Percentiles rank a stretch among this genome's conserved stretches.
Evolutionary conservation across 2,888 invertebrate genomes (phyloP).

Genomic region (Tillus elongatus): DNA sequence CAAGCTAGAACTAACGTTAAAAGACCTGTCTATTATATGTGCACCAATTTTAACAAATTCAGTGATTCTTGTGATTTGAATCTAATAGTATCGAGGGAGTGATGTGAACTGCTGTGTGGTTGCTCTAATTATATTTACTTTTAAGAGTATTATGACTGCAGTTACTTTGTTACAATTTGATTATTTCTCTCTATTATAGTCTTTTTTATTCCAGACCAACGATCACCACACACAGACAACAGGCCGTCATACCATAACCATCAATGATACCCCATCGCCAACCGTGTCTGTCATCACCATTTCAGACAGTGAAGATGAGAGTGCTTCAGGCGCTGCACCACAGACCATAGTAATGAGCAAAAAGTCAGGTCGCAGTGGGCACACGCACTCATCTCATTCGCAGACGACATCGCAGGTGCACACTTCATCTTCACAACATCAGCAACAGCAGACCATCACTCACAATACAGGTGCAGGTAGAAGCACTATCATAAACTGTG

Average conservation of each 20-base stretch:
- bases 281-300: constrained; percentile 92
- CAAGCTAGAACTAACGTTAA: no score
- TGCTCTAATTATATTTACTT: no score
- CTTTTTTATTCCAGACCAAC: constrained; percentile 18
- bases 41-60: no score
- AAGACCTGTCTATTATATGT: no score
- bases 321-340: constrained; percentile 35
- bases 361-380: constrained; percentile 22
- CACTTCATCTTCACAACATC: constrained; percentile 10
- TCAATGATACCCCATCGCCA: constrained; percentile 90
- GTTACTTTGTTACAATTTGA: no score
- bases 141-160: no score
- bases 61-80: no score
- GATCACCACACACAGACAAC: constrained; percentile 22
- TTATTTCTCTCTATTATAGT: no score
- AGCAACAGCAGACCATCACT: constrained; percentile 20
- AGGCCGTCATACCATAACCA: constrained; percentile 82
- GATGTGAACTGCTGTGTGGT: no score
- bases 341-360: constrained; percentile 32
- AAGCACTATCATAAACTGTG: constrained; percentile 70
- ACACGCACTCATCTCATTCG: constrained; percentile 25
- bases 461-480: constrained; percentile 39
- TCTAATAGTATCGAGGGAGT: no score
- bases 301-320: constrained; percentile 89
- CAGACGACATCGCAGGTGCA: constrained; percentile 15